Percentiles rank a stretch among this genome's conserved stretches.
Evolutionary conservation across 2,797 vertebrate species (phyloP).

Genomic region (Aplochiton taeniatus): DNA sequence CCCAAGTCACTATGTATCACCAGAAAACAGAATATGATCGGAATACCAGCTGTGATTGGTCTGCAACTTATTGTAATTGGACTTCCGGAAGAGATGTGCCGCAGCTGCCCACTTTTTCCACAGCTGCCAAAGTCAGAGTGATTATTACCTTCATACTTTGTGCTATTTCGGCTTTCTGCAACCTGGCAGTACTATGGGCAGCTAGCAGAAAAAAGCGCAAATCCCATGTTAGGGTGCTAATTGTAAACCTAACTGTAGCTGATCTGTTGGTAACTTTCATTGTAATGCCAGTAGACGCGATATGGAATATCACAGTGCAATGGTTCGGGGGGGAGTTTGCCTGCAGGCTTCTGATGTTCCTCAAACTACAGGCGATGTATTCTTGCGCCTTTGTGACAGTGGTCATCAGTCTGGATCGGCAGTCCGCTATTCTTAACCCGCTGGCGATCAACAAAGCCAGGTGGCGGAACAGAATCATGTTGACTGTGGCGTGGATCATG

Average conservation of each 20-base stretch:
- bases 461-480: conserved; percentile 79
- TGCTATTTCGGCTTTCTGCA: conserved; percentile 73
- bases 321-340: conserved; percentile 81
- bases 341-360: conserved; percentile 85
- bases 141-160: conserved; percentile 80
- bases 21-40: conserved; percentile 27
- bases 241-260: conserved; percentile 80
- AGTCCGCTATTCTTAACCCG: conserved; percentile 82
- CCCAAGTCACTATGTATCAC: conserved; percentile 35
- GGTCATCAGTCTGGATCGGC: conserved; percentile 86
- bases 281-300: conserved; percentile 85
- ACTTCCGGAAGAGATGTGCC: conserved; percentile 15
- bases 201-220: conserved; percentile 69
- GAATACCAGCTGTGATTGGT: conserved; percentile 54
- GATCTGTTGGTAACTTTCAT: conserved; percentile 85
- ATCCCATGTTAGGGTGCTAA: conserved; percentile 79
- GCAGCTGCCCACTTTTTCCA: conserved; percentile 80
- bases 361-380: conserved; percentile 87
- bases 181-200: conserved; percentile 78
- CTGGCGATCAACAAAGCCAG: conserved; percentile 76
- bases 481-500: conserved; percentile 79
- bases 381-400: conserved; percentile 86
- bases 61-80: conserved; percentile 38
- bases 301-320: conserved; percentile 87
- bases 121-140: conserved; percentile 80